Percentiles rank a stretch among this genome's conserved stretches.
These are phyloP conservation scores for Mus minutoides DNA, from an alignment of 2,797 vertebrate species.

Conservation along the genomic window DNA sequence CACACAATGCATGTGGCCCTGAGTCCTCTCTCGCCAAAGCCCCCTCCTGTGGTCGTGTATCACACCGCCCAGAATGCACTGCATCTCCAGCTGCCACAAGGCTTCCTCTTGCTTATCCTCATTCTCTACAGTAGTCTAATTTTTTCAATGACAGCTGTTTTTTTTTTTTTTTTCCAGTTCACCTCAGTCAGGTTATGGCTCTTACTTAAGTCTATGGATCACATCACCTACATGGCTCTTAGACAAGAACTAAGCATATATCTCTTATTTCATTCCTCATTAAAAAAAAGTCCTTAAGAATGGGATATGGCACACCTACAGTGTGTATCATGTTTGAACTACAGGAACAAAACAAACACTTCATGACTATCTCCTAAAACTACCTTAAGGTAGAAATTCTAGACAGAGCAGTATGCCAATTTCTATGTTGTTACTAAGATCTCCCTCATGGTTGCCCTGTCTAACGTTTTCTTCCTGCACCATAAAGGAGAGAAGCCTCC, in stretches of 20 bases:
- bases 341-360: not conserved
- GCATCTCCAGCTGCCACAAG: accelerated
- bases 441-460: not conserved
- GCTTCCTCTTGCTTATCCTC: not conserved
- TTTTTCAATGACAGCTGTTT: not conserved
- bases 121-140: not conserved
- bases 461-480: not conserved
- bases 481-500: not conserved
- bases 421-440: not conserved
- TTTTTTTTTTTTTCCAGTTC: not conserved
- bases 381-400: not conserved
- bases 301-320: not conserved
- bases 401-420: not conserved
- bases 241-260: not conserved
- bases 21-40: not conserved
- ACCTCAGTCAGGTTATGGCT: not conserved
- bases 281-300: not conserved
- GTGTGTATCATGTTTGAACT: not conserved
- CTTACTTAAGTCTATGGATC: not conserved
- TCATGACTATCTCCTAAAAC: not conserved
- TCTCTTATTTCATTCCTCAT: not conserved
- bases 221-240: not conserved
- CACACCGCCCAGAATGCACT: not conserved
- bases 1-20: accelerated
- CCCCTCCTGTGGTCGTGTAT: not conserved